These are phyloP conservation scores for Indicator indicator DNA, from an alignment of 2,113 vertebrate genomes.

Conservation along the genomic window DNA sequence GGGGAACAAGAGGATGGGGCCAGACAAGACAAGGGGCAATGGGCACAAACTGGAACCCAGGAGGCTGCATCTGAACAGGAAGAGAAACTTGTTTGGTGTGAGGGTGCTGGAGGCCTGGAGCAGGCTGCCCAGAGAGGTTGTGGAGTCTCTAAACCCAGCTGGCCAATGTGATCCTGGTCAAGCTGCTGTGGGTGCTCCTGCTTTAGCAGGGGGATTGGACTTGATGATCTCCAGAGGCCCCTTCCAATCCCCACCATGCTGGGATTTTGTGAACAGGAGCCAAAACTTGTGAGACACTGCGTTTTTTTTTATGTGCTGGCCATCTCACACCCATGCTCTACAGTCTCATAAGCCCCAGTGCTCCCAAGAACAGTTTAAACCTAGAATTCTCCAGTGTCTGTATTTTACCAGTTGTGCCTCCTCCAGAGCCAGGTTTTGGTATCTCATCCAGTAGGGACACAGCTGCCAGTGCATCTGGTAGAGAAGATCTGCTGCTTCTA, in stretches of 20 bases:
- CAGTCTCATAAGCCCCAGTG: background rate
- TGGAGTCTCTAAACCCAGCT: no score
- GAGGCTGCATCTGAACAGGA: background rate
- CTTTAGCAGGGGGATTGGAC: no score
- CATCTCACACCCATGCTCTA: background rate
- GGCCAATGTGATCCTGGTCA: no score
- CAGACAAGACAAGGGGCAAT: background rate
- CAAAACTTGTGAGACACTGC: background rate
- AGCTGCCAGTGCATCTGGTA: conserved; percentile 66
- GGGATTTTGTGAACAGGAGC: background rate
- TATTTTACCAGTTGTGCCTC: conserved; percentile 77
- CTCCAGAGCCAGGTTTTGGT: conserved; percentile 70
- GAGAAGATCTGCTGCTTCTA: conserved; percentile 80
- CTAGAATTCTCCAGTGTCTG: background rate
- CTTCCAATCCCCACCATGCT: background rate
- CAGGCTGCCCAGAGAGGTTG: background rate
- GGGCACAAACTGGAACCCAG: background rate
- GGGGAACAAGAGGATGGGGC: no score
- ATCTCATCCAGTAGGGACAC: conserved; percentile 74
- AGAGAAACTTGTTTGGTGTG: background rate
- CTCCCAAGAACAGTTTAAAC: background rate
- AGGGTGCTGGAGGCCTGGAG: background rate
- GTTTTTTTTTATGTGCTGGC: background rate
- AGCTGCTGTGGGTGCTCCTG: no score
- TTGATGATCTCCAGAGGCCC: no score